Conservation (phyloP, 92 coral and sea anemone genomes). For the Zoanthus sociatus region DNA sequence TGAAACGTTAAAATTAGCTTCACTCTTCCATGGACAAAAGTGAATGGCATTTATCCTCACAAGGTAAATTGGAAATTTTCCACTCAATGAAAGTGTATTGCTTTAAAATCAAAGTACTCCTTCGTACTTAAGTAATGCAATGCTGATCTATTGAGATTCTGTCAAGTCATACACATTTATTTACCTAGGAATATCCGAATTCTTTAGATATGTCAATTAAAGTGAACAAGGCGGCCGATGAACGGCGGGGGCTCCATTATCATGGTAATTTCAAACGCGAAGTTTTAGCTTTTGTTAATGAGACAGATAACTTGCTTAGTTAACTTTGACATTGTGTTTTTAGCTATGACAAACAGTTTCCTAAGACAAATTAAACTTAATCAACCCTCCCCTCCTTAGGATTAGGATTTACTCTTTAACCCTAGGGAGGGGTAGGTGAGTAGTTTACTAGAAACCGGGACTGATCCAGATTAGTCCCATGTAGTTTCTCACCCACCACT, state of each 20-base stretch:
- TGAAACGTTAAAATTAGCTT: not conserved
- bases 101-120: not conserved
- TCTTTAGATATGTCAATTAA: constrained; percentile 42
- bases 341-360: not conserved
- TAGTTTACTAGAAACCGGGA: too few species aligned
- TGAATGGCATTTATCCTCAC: not conserved
- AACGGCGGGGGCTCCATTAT: constrained; percentile 14
- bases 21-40: not conserved
- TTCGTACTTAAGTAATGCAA: constrained; percentile 41
- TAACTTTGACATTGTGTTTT: not conserved
- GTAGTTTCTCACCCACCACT: too few species aligned
- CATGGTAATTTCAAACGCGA: constrained; percentile 20
- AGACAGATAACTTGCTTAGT: not conserved
- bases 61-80: not conserved
- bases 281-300: not conserved
- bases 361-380: not conserved
- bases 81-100: constrained; percentile 2
- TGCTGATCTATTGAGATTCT: constrained; percentile 31
- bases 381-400: too few species aligned
- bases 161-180: constrained; percentile 24
- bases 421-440: too few species aligned
- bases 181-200: constrained; percentile 43
- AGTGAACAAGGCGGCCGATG: constrained; percentile 11
- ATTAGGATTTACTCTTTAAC: too few species aligned
- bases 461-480: too few species aligned